phyloP scores from a whole-genome alignment of 2,797 vertebrate genomes.

The Chaetophractus vellerosus region DNA sequence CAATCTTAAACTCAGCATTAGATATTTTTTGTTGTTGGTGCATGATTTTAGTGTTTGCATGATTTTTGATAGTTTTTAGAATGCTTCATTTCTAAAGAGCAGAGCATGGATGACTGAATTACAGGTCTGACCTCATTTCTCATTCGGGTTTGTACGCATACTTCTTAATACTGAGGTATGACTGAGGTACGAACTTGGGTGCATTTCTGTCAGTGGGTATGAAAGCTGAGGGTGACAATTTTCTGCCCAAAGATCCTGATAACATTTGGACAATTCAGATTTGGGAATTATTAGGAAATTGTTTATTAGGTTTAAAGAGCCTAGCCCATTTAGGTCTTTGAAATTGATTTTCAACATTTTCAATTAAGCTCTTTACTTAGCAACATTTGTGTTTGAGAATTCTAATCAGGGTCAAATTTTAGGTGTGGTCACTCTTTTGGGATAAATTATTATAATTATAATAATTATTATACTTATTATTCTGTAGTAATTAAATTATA shows the following conservation, averaged over 20 bases:
- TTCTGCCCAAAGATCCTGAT: conserved; percentile 34
- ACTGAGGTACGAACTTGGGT: conserved; percentile 50
- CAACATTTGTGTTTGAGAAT: conserved; percentile 60
- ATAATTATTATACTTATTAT: too few species aligned
- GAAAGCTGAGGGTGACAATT: conserved; percentile 49
- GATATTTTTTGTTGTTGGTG: conserved; percentile 50
- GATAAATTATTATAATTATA: background rate
- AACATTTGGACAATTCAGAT: conserved; percentile 65
- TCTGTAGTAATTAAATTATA: conserved; percentile 56
- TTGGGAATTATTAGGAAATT: conserved; percentile 71
- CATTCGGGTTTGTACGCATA: conserved; percentile 24
- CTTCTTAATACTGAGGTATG: conserved; percentile 59
- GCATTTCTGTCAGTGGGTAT: conserved; percentile 27
- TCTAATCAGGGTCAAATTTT: conserved; percentile 71
- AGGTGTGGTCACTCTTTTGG: conserved; percentile 62
- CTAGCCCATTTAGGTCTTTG: conserved; percentile 43
- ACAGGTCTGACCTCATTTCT: conserved; percentile 64
- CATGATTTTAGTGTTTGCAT: conserved; percentile 47
- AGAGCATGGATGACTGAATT: conserved; percentile 19
- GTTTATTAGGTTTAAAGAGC: conserved; percentile 62
- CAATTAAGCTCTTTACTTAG: conserved; percentile 64
- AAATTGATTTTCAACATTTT: conserved; percentile 64
- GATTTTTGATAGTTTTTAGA: conserved; percentile 65
- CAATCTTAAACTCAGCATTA: conserved; percentile 49
- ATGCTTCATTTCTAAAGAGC: conserved; percentile 54